phyloP scores from a whole-genome alignment of 1,140 invertebrate genomes.

The Brachionus rotundiformis region DNA sequence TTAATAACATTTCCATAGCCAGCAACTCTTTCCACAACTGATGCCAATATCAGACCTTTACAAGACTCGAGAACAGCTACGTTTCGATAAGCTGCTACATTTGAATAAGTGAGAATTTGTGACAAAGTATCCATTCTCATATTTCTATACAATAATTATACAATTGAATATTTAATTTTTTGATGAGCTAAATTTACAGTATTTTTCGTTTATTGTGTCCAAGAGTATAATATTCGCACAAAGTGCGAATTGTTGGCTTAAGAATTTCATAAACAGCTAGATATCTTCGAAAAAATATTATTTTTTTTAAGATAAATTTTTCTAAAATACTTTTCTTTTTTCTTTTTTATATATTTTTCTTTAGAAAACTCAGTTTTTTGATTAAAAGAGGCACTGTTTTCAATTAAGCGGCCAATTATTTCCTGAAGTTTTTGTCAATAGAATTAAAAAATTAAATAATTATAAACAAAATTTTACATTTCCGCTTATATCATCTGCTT shows the following conservation, averaged over 20 bases:
- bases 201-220: slow-evolving; percentile 73
- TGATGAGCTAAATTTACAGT: slow-evolving; percentile 64
- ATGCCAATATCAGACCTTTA: slow-evolving; percentile 77
- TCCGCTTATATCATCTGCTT: slow-evolving; percentile 71
- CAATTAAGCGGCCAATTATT: slow-evolving; percentile 81
- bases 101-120: slow-evolving; percentile 78
- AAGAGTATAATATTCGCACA: slow-evolving; percentile 74
- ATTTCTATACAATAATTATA: slow-evolving; percentile 58
- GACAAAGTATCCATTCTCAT: slow-evolving; percentile 81
- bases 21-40: slow-evolving; percentile 69
- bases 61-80: slow-evolving; percentile 84
- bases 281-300: slow-evolving; percentile 10
- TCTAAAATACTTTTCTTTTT: slow-evolving; percentile 87
- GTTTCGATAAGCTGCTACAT: slow-evolving; percentile 75
- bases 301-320: slow-evolving; percentile 7
- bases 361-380: slow-evolving; percentile 87
- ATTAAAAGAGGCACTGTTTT: slow-evolving; percentile 79
- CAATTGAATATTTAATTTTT: slow-evolving; percentile 23
- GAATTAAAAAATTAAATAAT: too few species aligned
- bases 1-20: slow-evolving; percentile 42
- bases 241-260: slow-evolving; percentile 73
- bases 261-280: slow-evolving; percentile 65
- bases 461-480: slow-evolving; percentile 57
- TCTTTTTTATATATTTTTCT: slow-evolving; percentile 90
- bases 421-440: too few species aligned